These are phyloP conservation scores for Oreochromis spilurus DNA, from an alignment of 2,113 vertebrate genomes.

Conservation along the genomic window DNA sequence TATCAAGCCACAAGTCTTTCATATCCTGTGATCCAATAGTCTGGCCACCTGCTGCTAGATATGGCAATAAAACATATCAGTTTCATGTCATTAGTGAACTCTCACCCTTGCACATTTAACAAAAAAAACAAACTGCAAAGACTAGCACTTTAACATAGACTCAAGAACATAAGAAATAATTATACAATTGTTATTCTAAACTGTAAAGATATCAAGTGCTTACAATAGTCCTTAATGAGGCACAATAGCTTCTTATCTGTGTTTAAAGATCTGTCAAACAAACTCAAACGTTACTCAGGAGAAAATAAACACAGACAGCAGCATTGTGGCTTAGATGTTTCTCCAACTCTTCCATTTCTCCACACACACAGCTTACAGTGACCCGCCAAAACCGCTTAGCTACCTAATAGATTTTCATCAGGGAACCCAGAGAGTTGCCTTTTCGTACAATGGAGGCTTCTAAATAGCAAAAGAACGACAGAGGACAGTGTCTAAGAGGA, in stretches of 20 bases:
- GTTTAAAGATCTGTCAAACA: constrained; percentile 35
- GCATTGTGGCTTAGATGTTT: neutral
- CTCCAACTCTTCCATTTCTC: neutral
- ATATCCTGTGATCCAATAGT: neutral
- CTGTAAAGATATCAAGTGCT: constrained; percentile 5
- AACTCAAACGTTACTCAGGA: neutral
- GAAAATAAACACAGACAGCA: constrained; percentile 27
- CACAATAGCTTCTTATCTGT: neutral
- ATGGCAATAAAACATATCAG: constrained; percentile 6
- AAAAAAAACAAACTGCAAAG: neutral
- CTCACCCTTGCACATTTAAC: neutral
- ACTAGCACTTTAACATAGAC: neutral
- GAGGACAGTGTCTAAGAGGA: neutral
- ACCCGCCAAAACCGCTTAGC: neutral
- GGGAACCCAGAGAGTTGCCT: neutral
- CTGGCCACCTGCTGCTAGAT: constrained; percentile 40
- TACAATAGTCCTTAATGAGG: neutral
- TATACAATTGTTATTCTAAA: neutral
- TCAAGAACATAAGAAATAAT: neutral
- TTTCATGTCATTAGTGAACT: constrained; percentile 10
- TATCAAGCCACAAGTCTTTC: neutral
- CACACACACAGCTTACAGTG: neutral
- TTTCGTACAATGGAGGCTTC: neutral
- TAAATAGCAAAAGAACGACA: neutral
- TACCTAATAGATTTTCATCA: neutral